Conservation (phyloP, 2,797 vertebrate genomes). For the Setipinna tenuifilis region DNA sequence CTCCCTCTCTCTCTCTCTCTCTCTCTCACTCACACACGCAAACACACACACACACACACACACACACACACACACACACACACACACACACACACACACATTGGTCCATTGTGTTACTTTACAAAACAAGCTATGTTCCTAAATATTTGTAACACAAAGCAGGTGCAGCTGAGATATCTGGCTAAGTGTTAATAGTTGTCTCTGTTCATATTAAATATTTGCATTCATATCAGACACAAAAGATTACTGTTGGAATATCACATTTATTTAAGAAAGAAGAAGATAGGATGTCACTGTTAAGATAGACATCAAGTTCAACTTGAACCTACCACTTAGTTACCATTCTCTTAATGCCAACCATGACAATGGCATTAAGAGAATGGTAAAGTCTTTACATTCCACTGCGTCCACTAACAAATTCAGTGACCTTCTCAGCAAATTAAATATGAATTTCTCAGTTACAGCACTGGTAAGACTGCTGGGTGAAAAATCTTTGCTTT, state of each 20-base stretch:
- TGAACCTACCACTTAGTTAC: not conserved
- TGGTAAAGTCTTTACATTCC: too few relatives aligned
- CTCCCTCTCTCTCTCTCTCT: too few relatives aligned
- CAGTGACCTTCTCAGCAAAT: too few relatives aligned
- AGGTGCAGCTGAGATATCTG: not conserved
- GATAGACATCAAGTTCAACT: not conserved
- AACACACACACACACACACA: not conserved
- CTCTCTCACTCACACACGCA: too few relatives aligned
- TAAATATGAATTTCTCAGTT: too few relatives aligned
- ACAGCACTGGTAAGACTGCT: too few relatives aligned
- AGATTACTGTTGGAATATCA: not conserved
- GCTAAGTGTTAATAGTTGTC: not conserved
- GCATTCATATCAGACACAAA: not conserved
- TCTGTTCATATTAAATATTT: not conserved
- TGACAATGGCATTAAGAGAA: too few relatives aligned
- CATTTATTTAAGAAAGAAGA: not conserved
- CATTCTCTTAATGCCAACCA: too few relatives aligned
- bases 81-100: not conserved
- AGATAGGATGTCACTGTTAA: not conserved
- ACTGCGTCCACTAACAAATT: too few relatives aligned
- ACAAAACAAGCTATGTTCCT: not conserved
- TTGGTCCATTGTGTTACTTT: not conserved
- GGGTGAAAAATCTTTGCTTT: not conserved
- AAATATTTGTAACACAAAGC: not conserved
- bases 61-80: conserved; percentile 21